phyloP scores from a whole-genome alignment of 2,797 vertebrate genomes.

The Onychomys leucogaster region DNA sequence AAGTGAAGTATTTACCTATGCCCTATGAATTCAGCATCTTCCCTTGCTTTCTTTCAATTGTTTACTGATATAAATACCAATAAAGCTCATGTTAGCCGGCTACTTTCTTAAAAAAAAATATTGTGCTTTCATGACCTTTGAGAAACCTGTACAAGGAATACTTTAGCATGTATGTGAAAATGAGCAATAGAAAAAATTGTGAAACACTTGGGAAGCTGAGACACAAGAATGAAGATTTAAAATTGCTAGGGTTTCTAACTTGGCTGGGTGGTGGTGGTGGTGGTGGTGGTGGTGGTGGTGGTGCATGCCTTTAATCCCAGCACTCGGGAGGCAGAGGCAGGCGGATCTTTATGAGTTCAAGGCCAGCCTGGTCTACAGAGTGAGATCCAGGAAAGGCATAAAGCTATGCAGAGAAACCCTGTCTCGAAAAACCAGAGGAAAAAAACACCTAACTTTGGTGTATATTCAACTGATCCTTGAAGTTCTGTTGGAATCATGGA shows the following conservation, averaged over 20 bases:
- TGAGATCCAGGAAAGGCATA: too few species aligned
- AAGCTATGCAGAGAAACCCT: too few species aligned
- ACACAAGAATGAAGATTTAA: not conserved
- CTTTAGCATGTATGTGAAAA: conserved; percentile 12
- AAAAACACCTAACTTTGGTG: conserved; percentile 82
- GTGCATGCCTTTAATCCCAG: too few species aligned
- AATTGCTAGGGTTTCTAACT: conserved; percentile 47
- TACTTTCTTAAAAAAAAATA: conserved; percentile 48
- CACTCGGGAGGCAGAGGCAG: too few species aligned
- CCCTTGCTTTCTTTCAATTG: conserved; percentile 48
- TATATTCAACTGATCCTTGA: conserved; percentile 84
- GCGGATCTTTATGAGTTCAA: too few species aligned
- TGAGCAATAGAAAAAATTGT: not conserved
- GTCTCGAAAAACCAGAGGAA: too few species aligned
- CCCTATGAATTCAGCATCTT: conserved; percentile 9
- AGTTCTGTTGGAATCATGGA: conserved; percentile 87
- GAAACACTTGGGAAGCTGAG: not conserved
- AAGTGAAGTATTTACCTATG: not conserved
- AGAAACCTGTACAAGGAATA: conserved; percentile 61
- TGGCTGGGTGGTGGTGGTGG: too few species aligned
- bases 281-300: too few species aligned
- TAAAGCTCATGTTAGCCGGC: not conserved
- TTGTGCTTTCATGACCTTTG: conserved; percentile 7
- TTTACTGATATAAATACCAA: conserved; percentile 11
- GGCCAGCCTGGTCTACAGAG: too few species aligned